phyloP scores from a whole-genome alignment of 2,797 vertebrate genomes.

The Tympanoctomys barrerae region DNA sequence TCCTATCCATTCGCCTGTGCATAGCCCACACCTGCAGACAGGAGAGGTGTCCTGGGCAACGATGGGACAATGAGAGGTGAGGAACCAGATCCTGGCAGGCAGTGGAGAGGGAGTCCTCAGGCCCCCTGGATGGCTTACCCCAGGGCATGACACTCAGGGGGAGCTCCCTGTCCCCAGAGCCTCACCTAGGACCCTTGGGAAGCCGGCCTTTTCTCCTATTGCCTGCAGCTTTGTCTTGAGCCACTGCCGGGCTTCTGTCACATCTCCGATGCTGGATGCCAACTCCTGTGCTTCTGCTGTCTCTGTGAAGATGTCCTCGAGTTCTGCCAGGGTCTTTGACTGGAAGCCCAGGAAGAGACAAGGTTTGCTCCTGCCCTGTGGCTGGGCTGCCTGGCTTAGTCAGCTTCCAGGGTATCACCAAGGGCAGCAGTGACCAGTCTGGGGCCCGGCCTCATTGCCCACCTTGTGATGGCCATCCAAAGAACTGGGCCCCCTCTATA shows the following conservation, averaged over 20 bases:
- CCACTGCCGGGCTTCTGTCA: constrained; percentile 87
- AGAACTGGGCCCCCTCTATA: background rate
- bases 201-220: constrained; percentile 88
- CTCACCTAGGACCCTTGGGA: constrained; percentile 88
- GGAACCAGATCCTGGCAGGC: background rate
- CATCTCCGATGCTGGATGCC: constrained; percentile 85
- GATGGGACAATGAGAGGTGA: no score
- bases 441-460: background rate
- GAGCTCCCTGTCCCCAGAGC: background rate
- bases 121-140: background rate
- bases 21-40: background rate
- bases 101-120: background rate
- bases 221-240: constrained; percentile 89
- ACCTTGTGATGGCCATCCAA: background rate
- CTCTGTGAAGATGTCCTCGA: constrained; percentile 89
- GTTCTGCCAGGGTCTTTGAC: constrained; percentile 90
- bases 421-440: background rate
- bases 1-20: background rate
- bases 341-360: constrained; percentile 65
- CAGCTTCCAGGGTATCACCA: background rate
- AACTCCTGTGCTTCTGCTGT: constrained; percentile 90
- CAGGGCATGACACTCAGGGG: accelerated
- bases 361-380: accelerated
- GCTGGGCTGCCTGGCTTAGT: background rate
- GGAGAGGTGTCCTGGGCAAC: background rate